Percentiles rank a stretch among this genome's conserved stretches.
phyloP scores from a whole-genome alignment of 2,797 vertebrate species.

The Kryptolebias ocellatus region DNA sequence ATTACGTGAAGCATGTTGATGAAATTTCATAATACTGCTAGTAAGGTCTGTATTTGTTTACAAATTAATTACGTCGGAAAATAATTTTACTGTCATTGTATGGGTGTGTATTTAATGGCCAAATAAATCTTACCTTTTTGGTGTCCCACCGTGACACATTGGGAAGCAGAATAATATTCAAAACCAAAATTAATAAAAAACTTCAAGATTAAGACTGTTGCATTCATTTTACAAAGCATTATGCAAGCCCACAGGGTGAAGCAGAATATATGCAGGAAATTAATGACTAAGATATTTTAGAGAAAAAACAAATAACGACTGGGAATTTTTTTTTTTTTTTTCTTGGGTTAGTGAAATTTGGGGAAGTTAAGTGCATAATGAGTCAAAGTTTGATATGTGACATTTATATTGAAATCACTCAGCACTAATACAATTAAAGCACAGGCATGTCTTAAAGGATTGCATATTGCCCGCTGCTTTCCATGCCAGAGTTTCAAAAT shows the following conservation, averaged over 20 bases:
- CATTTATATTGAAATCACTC: background rate
- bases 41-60: slow-evolving; percentile 27
- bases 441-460: too few species aligned
- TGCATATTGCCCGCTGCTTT: too few species aligned
- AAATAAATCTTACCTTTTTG: slow-evolving; percentile 24
- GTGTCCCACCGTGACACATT: slow-evolving; percentile 6
- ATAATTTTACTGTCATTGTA: slow-evolving; percentile 28
- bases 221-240: slow-evolving; percentile 18
- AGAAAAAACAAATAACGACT: slow-evolving; percentile 12
- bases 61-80: slow-evolving; percentile 47
- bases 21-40: slow-evolving; percentile 52
- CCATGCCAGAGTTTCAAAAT: too few species aligned
- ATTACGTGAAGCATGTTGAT: slow-evolving; percentile 28
- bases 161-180: slow-evolving; percentile 7
- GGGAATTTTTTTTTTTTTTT: slow-evolving; percentile 12
- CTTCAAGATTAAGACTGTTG: slow-evolving; percentile 18
- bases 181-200: slow-evolving; percentile 36
- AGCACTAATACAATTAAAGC: background rate
- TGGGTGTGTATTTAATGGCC: slow-evolving; percentile 24
- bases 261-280: slow-evolving; percentile 1
- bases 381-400: background rate
- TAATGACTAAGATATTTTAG: slow-evolving; percentile 11
- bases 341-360: slow-evolving; percentile 2
- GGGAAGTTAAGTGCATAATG: background rate
- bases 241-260: background rate